Percentiles rank a stretch among this genome's conserved stretches.
Conservation (phyloP, 2,113 vertebrate species). For the Macaca mulatta region DNA sequence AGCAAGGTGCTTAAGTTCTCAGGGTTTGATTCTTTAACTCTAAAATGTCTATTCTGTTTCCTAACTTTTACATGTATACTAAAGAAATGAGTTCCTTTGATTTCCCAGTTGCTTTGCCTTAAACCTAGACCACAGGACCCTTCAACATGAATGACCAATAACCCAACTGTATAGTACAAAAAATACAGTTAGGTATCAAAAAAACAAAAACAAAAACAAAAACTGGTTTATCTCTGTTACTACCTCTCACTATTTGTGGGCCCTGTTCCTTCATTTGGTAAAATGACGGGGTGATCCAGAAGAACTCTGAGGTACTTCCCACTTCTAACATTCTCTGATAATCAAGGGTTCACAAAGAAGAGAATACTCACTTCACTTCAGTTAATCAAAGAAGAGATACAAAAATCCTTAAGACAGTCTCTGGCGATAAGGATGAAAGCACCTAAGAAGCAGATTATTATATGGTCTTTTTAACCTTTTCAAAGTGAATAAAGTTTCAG, state of each 20-base stretch:
- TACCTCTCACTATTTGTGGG: neutral
- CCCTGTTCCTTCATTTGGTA: neutral
- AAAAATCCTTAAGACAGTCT: neutral
- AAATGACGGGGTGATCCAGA: neutral
- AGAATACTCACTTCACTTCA: neutral
- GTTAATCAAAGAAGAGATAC: neutral
- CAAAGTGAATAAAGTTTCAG: rapidly evolving
- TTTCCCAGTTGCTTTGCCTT: neutral
- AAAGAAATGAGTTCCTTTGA: neutral
- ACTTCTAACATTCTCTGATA: neutral
- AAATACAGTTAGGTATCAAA: neutral
- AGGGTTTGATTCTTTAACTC: neutral
- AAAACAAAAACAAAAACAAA: too few relatives aligned
- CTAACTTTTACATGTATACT: neutral
- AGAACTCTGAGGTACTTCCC: neutral
- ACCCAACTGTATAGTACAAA: neutral
- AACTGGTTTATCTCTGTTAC: neutral
- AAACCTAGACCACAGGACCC: neutral
- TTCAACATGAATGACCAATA: neutral
- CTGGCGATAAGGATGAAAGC: neutral
- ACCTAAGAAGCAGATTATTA: neutral
- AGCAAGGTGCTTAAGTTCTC: neutral
- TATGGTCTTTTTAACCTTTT: too few relatives aligned
- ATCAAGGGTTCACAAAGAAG: neutral
- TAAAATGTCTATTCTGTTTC: neutral